Base-by-base conservation (phyloP, 2,113 vertebrate species). In the Gavialis gangeticus region DNA sequence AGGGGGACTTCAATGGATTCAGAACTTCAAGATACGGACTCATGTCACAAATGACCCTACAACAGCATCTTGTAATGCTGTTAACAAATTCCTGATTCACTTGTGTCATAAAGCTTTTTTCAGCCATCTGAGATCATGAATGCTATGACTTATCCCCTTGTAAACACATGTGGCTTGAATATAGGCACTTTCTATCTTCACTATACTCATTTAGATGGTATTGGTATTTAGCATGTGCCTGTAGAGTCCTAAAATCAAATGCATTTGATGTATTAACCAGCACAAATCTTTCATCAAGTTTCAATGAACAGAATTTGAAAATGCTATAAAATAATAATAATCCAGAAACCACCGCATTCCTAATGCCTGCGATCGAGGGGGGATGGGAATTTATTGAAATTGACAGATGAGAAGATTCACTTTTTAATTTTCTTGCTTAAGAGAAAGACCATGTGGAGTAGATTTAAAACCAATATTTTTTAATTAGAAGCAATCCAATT, bases 371-470 rank as follows among this genome's bases (percentile, higher is more conserved):
- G 82, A 75, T 10, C 78, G 82, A 56, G 92, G 58, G 76, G 0
- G n/a, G 64, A 34, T 5, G 2, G 28, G 6, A 13, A 5, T 75
- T 97, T 79, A 64, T 90, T 97, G 88, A 93, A 97, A 95, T 59
- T 96, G 96, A 95, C 90, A 55, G 92, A 94, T 95, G 81, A 96
- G 91, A 96, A 98, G 88, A 96, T 96, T 96, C 80, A 84, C 69
- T 94, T 97, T 96, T 98, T 97, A 96, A 98, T 97, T 97, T 97
- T 97, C 94, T 90, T 94, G 89, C 92, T 97, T 96, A 94, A 97
- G 96, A 89, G 58, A 95, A 95, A 92, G 92, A 91, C 24, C 73
- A 79, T 82, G 63, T 97, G 96, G 85, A 94, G 85, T 93, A 95
- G 88, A 94, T 96, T 97, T 92, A 96, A 46, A 89, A 95, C 84